Percentiles rank a stretch among this genome's conserved stretches.
Conservation (phyloP, 2,113 vertebrate genomes). For the Phodopus roborovskii region DNA sequence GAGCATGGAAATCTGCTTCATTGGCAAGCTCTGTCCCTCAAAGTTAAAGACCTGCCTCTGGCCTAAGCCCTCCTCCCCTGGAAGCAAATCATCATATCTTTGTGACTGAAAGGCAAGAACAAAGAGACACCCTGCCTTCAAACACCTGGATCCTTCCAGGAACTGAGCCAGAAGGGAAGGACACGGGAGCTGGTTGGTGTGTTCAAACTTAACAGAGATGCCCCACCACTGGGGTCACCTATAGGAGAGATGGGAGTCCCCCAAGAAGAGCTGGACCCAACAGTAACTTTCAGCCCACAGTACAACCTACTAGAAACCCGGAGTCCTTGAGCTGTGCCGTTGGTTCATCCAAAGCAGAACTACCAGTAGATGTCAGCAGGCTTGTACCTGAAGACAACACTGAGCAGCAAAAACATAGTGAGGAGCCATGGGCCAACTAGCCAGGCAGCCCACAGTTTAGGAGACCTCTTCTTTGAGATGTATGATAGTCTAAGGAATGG, state of each 20-base stretch:
- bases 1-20: background rate
- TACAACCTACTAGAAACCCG: background rate
- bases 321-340: background rate
- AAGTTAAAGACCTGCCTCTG: background rate
- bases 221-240: background rate
- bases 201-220: background rate
- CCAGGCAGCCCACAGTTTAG: background rate
- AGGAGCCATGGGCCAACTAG: background rate
- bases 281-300: background rate
- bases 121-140: background rate
- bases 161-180: background rate
- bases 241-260: background rate
- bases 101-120: background rate
- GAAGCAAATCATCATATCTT: background rate
- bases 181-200: background rate
- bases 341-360: background rate
- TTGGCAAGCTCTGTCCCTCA: background rate
- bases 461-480: background rate
- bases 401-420: background rate
- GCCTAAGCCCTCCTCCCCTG: background rate
- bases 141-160: background rate
- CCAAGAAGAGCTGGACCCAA: background rate
- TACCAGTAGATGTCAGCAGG: background rate
- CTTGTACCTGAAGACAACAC: background rate
- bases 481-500: fast-evolving